Base-by-base conservation (phyloP, 2,888 invertebrate genomes). In the Leptarthrus brevirostris region DNA sequence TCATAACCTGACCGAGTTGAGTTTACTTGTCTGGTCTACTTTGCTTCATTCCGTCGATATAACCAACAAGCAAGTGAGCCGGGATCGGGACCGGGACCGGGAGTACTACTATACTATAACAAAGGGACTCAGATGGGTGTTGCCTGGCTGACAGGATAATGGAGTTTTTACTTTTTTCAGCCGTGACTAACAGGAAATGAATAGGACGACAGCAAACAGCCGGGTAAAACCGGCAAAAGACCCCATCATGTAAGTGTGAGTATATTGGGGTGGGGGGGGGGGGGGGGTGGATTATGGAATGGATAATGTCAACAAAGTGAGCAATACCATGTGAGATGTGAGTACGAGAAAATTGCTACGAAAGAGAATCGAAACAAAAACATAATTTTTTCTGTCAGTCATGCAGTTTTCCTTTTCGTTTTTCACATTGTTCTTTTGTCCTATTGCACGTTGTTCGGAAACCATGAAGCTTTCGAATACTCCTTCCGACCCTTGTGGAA, bases 291-390 rank as follows among this genome's bases (percentile, higher is more conserved):
- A n/a, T n/a, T n/a, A n/a, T n/a, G n/a, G n/a, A n/a, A 4, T 8
- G n/a, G 40, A 40, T 40, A 40, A 40, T 40, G 40, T 40, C 40
- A 40, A 40, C 40, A 40, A 40, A 40, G 40, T 40, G 40, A 40
- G 40, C 40, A 40, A 12, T 12, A 40, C 3, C 40, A 40, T 40
- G 30, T 58, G 18, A 30, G n/a, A n/a, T n/a, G n/a, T n/a, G n/a
- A n/a, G 30, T n/a, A 36, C 4, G 34, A 58, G n/a, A 58, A 58
- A 58, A 58, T 4, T 30, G 0, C 36, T 30, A 4, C 6, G 34
- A 36, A 58, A 58, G 36, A 36, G 58, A 58, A 36, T 58, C 16
- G 8, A 8, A 40, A 58, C 58, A 58, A 58, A 58, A 58, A 40
- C 58, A 58, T 18, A 16, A 58, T 36, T 58, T 36, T 58, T 22